Evolutionary conservation across 2,797 vertebrate species (phyloP), one percentile per base, ranked within the genome.

Genomic region (Pipistrellus nathusii): DNA sequence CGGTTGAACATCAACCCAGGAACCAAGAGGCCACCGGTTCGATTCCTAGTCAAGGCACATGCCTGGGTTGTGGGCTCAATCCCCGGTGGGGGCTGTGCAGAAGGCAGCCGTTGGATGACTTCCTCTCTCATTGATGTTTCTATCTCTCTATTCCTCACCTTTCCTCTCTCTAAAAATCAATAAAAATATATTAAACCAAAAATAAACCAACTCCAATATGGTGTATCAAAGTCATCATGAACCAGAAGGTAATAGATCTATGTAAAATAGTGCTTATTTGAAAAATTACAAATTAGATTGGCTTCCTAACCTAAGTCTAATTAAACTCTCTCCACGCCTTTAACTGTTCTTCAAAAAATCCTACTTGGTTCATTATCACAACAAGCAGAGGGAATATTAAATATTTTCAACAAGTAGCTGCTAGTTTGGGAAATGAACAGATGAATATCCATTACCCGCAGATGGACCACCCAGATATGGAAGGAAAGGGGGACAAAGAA

Each of bases 341-440:
- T 30, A 59, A 85, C 27, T 57, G 91, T 48, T 93, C 48, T 89
- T 82, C 27, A 92, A 93, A 80, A 95, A 21, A 87, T 4, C 62
- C 9, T 32, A 81, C 10, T 14, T 55, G 30, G 25, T 41, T 25
- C 62, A 62, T 85, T 69, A 57, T 30, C 32, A 96, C n/a, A 51
- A 48, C 8, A 86, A 87, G n/a, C 11, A 80, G 5, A 91, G 44
- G n/a, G 35, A 88, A 25, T 68, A 91, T 38, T 86, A 51, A 96
- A 86, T 55, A 85, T 71, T 78, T 75, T 75, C 38, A 78, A 92
- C 80, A 53, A 95, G 85, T 89, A 92, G 75, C 32, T 55, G 2
- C 30, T 80, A 12, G 27, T n/a, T 71, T 88, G 76, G 85, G 20
- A 91, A 83, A 64, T 73, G n/a, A 93, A 69, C 3, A 77, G 57